A percentile compares a stretch with the other conserved stretches of the same genome.
These are phyloP conservation scores for Cantharis nigra DNA, from an alignment of 2,888 invertebrate species.

Conservation along the genomic window DNA sequence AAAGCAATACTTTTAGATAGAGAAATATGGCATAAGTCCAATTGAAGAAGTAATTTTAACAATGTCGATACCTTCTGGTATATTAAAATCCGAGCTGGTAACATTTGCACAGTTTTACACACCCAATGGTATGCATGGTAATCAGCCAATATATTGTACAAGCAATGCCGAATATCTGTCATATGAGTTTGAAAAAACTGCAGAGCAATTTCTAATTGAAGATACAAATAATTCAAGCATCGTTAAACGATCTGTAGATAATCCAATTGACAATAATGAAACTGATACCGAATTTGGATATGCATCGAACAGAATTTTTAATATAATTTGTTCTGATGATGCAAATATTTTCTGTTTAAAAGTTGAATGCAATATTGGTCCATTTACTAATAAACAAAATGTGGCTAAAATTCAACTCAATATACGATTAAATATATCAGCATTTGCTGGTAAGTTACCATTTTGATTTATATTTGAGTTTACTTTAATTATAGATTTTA, in stretches of 20 bases:
- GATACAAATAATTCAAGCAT: neutral
- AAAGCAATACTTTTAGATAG: conserved; percentile 22
- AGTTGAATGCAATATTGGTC: conserved; percentile 50
- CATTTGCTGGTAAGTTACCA: conserved; percentile 45
- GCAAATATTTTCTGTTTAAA: conserved; percentile 43
- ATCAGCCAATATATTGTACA: conserved; percentile 41
- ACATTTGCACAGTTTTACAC: conserved; percentile 37
- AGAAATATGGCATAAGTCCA: conserved; percentile 53
- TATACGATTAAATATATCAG: conserved; percentile 46
- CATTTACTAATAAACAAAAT: conserved; percentile 45
- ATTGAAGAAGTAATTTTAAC: conserved; percentile 48
- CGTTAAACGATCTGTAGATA: neutral
- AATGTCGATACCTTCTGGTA: conserved; percentile 48
- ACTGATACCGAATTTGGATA: conserved; percentile 7
- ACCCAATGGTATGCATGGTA: conserved; percentile 37
- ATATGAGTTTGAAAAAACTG: conserved; percentile 7
- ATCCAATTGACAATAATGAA: neutral
- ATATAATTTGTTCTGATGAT: conserved; percentile 50
- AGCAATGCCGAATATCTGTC: conserved; percentile 36
- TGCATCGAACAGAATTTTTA: conserved; percentile 42
- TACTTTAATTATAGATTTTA: neutral
- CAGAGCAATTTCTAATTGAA: neutral
- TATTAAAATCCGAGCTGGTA: conserved; percentile 13
- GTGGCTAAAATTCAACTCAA: conserved; percentile 48
- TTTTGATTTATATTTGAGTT: neutral